phyloP scores from a whole-genome alignment of 2,888 invertebrate genomes.

The Aelia acuminata region DNA sequence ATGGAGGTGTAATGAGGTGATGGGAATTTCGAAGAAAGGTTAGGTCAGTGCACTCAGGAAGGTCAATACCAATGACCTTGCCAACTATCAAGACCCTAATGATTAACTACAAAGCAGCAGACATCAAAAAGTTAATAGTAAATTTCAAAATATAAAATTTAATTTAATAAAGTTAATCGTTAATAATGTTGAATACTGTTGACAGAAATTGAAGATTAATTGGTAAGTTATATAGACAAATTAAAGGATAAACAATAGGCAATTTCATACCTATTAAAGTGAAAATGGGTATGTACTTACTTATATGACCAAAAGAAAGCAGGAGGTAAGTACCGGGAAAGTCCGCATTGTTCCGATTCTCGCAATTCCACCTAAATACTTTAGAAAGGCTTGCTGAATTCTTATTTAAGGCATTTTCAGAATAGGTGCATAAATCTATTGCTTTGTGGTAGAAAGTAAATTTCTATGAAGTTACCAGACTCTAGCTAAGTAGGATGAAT shows the following conservation, averaged over 20 bases:
- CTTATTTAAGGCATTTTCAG: background rate
- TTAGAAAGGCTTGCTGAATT: background rate
- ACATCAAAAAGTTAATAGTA: background rate
- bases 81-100: background rate
- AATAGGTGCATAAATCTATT: background rate
- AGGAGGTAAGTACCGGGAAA: background rate
- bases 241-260: background rate
- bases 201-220: background rate
- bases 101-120: too few relatives aligned
- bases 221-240: background rate
- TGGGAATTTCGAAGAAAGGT: conserved; percentile 25
- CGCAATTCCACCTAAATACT: background rate
- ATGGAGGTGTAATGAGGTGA: conserved; percentile 8
- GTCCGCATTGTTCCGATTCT: background rate
- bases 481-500: background rate
- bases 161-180: background rate
- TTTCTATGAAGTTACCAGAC: background rate
- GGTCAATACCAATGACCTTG: background rate
- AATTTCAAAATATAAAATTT: background rate
- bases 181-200: too few relatives aligned
- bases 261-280: background rate
- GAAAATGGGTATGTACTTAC: background rate
- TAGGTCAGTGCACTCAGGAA: background rate
- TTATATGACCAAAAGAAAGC: background rate
- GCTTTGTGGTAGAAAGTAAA: background rate